Evolutionary conservation across 2,888 invertebrate species (phyloP).

Genomic region (Melipona beecheii): DNA sequence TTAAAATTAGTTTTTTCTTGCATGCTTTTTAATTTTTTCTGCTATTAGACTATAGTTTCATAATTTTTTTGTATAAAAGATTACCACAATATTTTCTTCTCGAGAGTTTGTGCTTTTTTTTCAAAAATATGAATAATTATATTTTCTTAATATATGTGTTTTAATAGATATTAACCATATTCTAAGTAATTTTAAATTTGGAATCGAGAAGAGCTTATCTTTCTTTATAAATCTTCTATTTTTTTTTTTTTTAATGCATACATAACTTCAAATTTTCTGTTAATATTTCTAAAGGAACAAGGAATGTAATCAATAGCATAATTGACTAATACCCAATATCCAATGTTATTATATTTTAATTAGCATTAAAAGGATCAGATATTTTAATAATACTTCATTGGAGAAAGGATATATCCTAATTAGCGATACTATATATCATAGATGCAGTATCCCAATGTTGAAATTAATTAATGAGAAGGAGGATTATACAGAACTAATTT

Average conservation of each 20-base stretch:
- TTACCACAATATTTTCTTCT: background rate
- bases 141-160: background rate
- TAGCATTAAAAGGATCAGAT: background rate
- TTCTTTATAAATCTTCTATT: background rate
- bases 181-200: background rate
- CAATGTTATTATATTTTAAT: no score
- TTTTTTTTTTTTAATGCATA: background rate
- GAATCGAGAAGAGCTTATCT: background rate
- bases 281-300: background rate
- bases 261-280: constrained; percentile 33
- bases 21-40: background rate
- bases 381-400: constrained; percentile 23
- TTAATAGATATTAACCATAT: background rate
- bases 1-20: background rate
- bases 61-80: background rate
- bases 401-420: constrained; percentile 99
- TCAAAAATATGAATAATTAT: background rate
- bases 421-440: constrained; percentile 95
- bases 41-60: background rate
- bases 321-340: no score
- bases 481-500: constrained; percentile 99
- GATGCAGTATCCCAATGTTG: constrained; percentile 99
- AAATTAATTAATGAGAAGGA: constrained; percentile 92
- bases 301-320: background rate
- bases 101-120: constrained; percentile 27